Evolutionary conservation across 2,797 vertebrate species (phyloP).

Genomic region (Yasuhikotakia modesta): DNA sequence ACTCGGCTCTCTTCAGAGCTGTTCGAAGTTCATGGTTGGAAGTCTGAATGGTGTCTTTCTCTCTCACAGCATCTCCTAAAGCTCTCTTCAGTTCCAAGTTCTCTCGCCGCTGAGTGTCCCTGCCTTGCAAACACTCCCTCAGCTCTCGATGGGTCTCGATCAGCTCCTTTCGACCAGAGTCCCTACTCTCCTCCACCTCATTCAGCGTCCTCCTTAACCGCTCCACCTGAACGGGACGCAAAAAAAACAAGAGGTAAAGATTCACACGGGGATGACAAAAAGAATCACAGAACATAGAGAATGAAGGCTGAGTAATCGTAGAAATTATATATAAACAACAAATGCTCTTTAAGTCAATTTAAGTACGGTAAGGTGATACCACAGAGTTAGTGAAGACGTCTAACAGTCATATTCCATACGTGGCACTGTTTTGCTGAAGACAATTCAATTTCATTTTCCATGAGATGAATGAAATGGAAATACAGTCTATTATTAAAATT

Average conservation of each 20-base stretch:
- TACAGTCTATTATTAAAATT: slow-evolving; percentile 54
- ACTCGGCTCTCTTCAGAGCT: slow-evolving; percentile 73
- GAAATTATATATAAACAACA: neutral
- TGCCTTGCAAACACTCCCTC: slow-evolving; percentile 70
- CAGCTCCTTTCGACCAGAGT: slow-evolving; percentile 69
- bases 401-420: slow-evolving; percentile 49
- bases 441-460: slow-evolving; percentile 51
- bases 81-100: slow-evolving; percentile 70
- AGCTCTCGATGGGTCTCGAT: slow-evolving; percentile 75
- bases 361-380: slow-evolving; percentile 7
- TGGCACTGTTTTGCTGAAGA: slow-evolving; percentile 48
- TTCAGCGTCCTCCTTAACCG: slow-evolving; percentile 71
- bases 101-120: slow-evolving; percentile 74
- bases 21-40: slow-evolving; percentile 80
- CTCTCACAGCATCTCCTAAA: slow-evolving; percentile 71
- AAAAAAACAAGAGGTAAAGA: neutral
- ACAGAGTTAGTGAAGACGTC: slow-evolving; percentile 13
- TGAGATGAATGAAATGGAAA: slow-evolving; percentile 55
- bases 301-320: neutral
- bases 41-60: slow-evolving; percentile 76
- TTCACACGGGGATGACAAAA: slow-evolving; percentile 26
- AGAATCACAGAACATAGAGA: neutral
- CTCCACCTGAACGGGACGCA: slow-evolving; percentile 68
- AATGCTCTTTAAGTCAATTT: neutral
- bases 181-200: slow-evolving; percentile 70